Conservation (phyloP, 1,140 invertebrate genomes). For the Stegodyphus dumicola region DNA sequence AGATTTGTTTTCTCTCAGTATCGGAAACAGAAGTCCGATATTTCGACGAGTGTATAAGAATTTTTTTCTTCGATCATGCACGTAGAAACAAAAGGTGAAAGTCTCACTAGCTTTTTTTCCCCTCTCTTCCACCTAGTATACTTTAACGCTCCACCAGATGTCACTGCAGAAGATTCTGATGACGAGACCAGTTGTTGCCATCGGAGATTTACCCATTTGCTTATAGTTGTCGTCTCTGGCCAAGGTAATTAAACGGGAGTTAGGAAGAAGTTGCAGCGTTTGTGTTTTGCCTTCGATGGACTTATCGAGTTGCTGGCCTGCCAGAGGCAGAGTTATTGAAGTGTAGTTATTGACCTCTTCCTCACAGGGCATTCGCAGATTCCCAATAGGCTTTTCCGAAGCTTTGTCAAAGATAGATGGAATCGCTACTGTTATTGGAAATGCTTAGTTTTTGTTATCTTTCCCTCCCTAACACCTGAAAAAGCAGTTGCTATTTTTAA, state of each 20-base stretch:
- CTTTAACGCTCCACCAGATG: too few relatives aligned
- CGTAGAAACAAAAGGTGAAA: conserved; percentile 3
- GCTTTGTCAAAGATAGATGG: too few relatives aligned
- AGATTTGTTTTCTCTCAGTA: too few relatives aligned
- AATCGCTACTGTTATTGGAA: too few relatives aligned
- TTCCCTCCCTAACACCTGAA: too few relatives aligned
- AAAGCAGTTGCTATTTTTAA: too few relatives aligned
- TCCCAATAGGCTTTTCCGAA: too few relatives aligned
- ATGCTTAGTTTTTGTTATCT: too few relatives aligned
- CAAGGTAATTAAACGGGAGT: conserved; percentile 40
- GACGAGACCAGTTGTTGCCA: conserved; percentile 29
- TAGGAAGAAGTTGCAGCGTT: not conserved
- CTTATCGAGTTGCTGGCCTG: conserved; percentile 10
- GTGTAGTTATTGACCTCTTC: conserved; percentile 38
- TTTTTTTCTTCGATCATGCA: not conserved
- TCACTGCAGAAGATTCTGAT: not conserved
- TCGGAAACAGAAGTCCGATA: too few relatives aligned
- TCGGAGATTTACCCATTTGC: conserved; percentile 31
- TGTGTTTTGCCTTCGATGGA: conserved; percentile 39
- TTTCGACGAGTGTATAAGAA: not conserved
- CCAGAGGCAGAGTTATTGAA: conserved; percentile 30
- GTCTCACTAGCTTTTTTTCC: too few relatives aligned
- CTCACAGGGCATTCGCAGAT: too few relatives aligned
- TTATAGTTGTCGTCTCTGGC: conserved; percentile 17
- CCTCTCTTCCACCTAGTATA: too few relatives aligned